Evolutionary conservation across 2,113 vertebrate species (phyloP), one percentile per base, ranked within the genome.

Genomic region (Halcyon senegalensis): DNA sequence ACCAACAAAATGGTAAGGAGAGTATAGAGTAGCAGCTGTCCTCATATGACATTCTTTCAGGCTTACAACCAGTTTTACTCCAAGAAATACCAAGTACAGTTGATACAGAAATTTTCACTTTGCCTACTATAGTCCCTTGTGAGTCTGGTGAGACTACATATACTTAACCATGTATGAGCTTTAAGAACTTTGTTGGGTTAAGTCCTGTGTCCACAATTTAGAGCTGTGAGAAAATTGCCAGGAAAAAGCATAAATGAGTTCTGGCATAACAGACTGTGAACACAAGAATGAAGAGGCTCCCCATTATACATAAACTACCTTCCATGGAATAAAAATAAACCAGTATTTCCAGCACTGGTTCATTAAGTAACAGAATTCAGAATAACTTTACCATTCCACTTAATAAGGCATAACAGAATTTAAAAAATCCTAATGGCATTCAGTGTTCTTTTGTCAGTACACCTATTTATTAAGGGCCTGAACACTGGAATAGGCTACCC

Each of bases 221-320:
- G 35, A 86, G 43, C 64, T 81, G 60, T 77, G 60, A 95, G 72
- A 97, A 95, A 96, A 96, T 41, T 84, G 83, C 88, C 96, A 96
- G 83, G 86, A 91, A 94, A 96, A 93, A 93, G 58, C 88, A 78
- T 60, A 92, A 81, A 94, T 84, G 35, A 81, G 37, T 81, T 93
- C 83, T 96, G 88, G 80, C 86, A 90, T 15, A 72, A 82, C 7
- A 44, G 43, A 60, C 5, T 78, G 33, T 11, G 46, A 86, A 87
- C 30, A 44, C 27, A 75, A 82, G 77, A 89, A 87, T 25, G 53
- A 93, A 92, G 86, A 92, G 83, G 58, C 19, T 81, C 73, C 76
- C 60, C 33, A 51, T 51, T 27, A 75, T n/a, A 89, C 10, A 68
- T 27, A 89, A 84, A 64, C n/a, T 41, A 84, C n/a, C 64, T 69